phyloP scores from a whole-genome alignment of 2,113 vertebrate genomes.

The Talpa occidentalis region DNA sequence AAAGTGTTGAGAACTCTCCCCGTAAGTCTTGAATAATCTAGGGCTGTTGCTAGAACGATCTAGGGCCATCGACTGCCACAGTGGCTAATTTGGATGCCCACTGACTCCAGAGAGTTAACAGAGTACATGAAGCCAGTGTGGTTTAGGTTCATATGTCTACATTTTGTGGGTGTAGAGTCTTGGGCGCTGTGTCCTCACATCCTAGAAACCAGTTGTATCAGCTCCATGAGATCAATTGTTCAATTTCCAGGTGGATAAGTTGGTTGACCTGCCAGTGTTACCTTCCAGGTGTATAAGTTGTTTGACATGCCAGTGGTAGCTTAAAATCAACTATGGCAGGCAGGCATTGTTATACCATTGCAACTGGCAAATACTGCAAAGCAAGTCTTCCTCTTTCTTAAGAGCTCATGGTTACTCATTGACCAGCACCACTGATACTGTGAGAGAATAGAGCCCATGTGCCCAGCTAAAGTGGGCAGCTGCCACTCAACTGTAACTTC shows the following conservation, averaged over 20 bases:
- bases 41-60: background rate
- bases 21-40: background rate
- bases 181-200: accelerated
- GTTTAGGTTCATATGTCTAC: background rate
- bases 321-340: background rate
- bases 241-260: background rate
- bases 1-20: background rate
- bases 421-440: background rate
- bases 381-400: background rate
- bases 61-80: background rate
- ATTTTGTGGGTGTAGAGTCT: background rate
- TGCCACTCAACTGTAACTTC: background rate
- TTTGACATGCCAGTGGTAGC: background rate
- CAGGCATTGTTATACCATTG: background rate
- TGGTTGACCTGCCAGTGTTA: background rate
- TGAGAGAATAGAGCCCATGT: accelerated
- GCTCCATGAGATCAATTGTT: background rate
- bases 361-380: background rate
- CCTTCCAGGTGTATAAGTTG: background rate
- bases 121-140: background rate
- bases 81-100: background rate
- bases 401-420: background rate
- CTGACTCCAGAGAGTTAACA: background rate
- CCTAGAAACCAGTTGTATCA: no score
- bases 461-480: background rate